Evolutionary conservation across 2,888 invertebrate genomes (phyloP), one percentile per base, ranked within the genome.

Genomic region (Chorisops tibialis): DNA sequence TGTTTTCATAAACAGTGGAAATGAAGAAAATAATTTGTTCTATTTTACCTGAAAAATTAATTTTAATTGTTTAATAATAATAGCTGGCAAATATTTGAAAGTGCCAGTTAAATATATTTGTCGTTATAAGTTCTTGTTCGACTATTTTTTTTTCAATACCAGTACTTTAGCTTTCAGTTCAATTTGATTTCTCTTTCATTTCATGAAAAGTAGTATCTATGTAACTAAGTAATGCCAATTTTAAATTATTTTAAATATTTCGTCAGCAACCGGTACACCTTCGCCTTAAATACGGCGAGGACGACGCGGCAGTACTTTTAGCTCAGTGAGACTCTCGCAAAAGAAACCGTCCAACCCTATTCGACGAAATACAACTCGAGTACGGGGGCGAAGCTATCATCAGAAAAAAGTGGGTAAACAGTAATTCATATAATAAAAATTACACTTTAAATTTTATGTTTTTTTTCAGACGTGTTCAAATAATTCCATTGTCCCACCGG

Each of bases 281-380:
- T 75, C 78, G 3, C 76, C 76, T 18, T 76, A 76, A 68, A 76
- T 78, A 59, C 73, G 76, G 4, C 72, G 76, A 21, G 77, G 77
- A 1, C 74, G 76, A 52, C 73, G 77, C 21, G 74, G 78, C 52
- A 76, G 80, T 59, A 82, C 81, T 35, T 83, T 82, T 68, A 83
- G 82, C 69, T 84, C 83, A 5, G 82, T 84, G 72, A 76, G 83
- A 37, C 74, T 83, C 6, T 81, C 83, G 0, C 82, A 82, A 66
- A 80, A 80, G 67, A 72, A 76, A 22, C 77, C 77, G 54, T 75
- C 73, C 60, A 81, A 81, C 72, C 83, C 82, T 2, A 80, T 83
- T 16, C 74, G 83, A 14, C 75, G 84, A 47, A 84, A 83, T 66
- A 84, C 84, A 7, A 83, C 83, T 4, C 76, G 82, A 64, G 82